phyloP scores from a whole-genome alignment of 37 sponge, comb jelly and placozoan species.

The Bolinopsis microptera region DNA sequence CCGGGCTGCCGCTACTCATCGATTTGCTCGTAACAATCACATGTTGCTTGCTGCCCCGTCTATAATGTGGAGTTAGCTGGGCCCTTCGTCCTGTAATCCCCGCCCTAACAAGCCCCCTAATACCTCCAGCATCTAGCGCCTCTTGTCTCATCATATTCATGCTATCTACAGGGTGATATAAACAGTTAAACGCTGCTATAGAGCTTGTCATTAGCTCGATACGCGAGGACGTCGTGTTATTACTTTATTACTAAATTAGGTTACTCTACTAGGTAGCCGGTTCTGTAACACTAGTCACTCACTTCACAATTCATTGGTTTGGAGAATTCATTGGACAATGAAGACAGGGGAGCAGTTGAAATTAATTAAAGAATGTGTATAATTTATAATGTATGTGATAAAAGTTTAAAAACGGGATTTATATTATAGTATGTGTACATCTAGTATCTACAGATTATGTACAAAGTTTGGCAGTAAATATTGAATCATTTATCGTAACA shows the following conservation, averaged over 20 bases:
- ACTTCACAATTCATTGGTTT: no score
- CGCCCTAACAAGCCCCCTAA: background rate
- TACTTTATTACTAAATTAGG: background rate
- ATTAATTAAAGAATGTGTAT: background rate
- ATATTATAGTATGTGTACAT: background rate
- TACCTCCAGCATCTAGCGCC: background rate
- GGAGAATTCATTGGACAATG: no score
- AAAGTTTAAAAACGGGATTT: background rate
- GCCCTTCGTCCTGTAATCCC: background rate
- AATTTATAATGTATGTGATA: no score
- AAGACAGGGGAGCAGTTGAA: background rate
- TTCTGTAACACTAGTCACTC: no score
- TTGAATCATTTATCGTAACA: background rate
- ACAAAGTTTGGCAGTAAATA: background rate
- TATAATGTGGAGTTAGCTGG: background rate
- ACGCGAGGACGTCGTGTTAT: no score
- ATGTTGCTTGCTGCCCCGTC: no score
- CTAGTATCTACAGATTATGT: background rate
- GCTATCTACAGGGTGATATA: background rate
- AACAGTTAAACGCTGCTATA: background rate
- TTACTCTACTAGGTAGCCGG: no score
- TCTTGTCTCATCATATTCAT: background rate
- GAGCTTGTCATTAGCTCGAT: no score
- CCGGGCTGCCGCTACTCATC: no score
- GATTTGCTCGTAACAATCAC: no score